A percentile compares a stretch with the other conserved stretches of the same genome.
These are phyloP conservation scores for Holothuria scabra DNA, from an alignment of 53 echinoderm and acorn worm genomes.

Conservation along the genomic window DNA sequence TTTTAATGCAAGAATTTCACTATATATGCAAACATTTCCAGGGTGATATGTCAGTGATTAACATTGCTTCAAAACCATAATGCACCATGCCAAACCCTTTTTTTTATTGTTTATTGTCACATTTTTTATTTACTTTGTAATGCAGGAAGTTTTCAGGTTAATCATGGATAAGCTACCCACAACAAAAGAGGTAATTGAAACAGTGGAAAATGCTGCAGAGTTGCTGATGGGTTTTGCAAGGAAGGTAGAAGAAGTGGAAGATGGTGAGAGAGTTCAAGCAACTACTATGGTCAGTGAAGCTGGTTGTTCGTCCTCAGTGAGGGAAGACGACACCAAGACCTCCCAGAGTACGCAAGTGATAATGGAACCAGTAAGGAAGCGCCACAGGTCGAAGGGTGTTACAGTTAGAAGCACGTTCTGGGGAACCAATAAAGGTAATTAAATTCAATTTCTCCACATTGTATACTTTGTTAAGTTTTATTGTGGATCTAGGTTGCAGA, in stretches of 20 bases:
- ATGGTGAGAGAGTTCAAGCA: slow-evolving; percentile 9
- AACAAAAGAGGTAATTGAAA: background rate
- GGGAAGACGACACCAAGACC: background rate
- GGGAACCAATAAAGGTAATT: slow-evolving; percentile 36
- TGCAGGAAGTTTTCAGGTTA: slow-evolving; percentile 14
- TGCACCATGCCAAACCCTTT: too few species aligned
- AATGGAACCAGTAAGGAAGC: slow-evolving; percentile 24
- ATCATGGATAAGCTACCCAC: background rate
- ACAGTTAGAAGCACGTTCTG: background rate
- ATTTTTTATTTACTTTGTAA: background rate
- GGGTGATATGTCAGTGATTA: too few species aligned
- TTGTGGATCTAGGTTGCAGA: too few species aligned
- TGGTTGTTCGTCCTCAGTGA: background rate
- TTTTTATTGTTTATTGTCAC: too few species aligned
- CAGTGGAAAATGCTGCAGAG: slow-evolving; percentile 23
- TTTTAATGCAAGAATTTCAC: too few species aligned
- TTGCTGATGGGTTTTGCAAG: slow-evolving; percentile 11
- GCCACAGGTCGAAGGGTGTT: slow-evolving; percentile 18
- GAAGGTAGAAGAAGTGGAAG: background rate
- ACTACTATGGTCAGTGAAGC: background rate
- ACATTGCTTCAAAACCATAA: too few species aligned
- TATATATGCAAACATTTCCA: too few species aligned
- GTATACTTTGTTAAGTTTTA: too few species aligned
- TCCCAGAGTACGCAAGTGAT: slow-evolving; percentile 14
- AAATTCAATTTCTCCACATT: background rate